phyloP scores from a whole-genome alignment of 1,140 invertebrate genomes.

The Aphidius gifuensis region DNA sequence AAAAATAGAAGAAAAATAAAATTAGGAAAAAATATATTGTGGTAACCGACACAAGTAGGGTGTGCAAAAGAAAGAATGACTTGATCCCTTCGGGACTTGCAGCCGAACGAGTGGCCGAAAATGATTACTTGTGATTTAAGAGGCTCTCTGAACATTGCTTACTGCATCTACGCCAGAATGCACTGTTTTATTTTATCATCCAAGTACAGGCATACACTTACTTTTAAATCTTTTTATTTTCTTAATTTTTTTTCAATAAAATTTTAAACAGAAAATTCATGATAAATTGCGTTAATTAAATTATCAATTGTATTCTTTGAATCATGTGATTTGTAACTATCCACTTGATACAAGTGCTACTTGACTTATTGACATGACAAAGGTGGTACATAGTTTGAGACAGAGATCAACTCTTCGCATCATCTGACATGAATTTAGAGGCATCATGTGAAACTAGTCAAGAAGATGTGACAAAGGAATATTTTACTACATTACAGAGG shows the following conservation, averaged over 20 bases:
- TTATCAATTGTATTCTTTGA: no score
- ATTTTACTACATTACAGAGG: no score
- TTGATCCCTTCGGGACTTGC: conserved; percentile 28
- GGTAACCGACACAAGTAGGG: neutral
- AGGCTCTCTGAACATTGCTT: conserved; percentile 35
- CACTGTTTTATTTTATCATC: conserved; percentile 45
- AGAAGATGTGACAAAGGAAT: no score
- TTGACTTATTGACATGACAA: no score
- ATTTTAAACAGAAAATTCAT: neutral
- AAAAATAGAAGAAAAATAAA: neutral
- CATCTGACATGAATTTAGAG: no score
- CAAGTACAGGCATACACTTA: conserved; percentile 34
- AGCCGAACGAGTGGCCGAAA: conserved; percentile 43
- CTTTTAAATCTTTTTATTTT: conserved; percentile 22
- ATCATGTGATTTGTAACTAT: no score
- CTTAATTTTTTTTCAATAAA: neutral
- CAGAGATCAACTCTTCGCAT: no score
- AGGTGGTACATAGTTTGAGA: no score
- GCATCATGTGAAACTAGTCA: no score
- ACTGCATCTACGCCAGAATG: conserved; percentile 21
- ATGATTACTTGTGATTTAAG: conserved; percentile 52
- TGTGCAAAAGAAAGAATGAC: conserved; percentile 14
- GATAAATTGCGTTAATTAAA: no score
- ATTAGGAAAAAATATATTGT: neutral
- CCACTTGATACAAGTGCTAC: no score